These are phyloP conservation scores for Drosophila pectinifera DNA, from an alignment of 1,140 invertebrate species.

Conservation along the genomic window DNA sequence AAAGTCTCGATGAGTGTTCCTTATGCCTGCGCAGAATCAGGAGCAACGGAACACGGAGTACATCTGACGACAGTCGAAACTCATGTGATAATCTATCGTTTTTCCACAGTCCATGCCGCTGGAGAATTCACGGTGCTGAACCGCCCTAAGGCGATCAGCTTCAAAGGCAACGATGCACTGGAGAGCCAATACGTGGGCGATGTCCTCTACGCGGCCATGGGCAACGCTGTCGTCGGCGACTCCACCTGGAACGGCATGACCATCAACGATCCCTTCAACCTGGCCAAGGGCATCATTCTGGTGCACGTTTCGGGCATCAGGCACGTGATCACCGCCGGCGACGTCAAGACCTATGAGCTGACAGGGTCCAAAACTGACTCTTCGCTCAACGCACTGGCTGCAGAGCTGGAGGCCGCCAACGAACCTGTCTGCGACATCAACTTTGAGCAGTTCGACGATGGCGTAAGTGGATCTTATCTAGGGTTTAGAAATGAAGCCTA, in stretches of 20 bases:
- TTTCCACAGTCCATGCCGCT: slow-evolving; percentile 87
- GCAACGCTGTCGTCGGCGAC: slow-evolving; percentile 88
- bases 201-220: slow-evolving; percentile 89
- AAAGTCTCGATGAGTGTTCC: slow-evolving; percentile 3
- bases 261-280: slow-evolving; percentile 90
- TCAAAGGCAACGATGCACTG: slow-evolving; percentile 87
- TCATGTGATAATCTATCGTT: slow-evolving; percentile 19
- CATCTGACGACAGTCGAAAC: slow-evolving; percentile 24
- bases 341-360: slow-evolving; percentile 70
- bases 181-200: slow-evolving; percentile 89
- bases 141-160: slow-evolving; percentile 88
- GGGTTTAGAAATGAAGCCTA: not conserved
- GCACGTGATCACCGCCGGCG: slow-evolving; percentile 85
- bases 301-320: slow-evolving; percentile 90
- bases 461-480: slow-evolving; percentile 85
- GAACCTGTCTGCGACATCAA: slow-evolving; percentile 87
- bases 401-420: slow-evolving; percentile 67
- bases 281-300: slow-evolving; percentile 91
- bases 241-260: slow-evolving; percentile 89
- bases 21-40: slow-evolving; percentile 65
- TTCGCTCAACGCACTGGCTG: slow-evolving; percentile 58
- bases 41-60: not conserved
- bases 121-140: slow-evolving; percentile 90
- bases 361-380: slow-evolving; percentile 52
- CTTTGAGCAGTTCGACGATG: slow-evolving; percentile 88